Percentiles rank a stretch among this genome's conserved stretches.
These are phyloP conservation scores for Schizaphis graminum DNA, from an alignment of 2,888 invertebrate species.

Conservation along the genomic window DNA sequence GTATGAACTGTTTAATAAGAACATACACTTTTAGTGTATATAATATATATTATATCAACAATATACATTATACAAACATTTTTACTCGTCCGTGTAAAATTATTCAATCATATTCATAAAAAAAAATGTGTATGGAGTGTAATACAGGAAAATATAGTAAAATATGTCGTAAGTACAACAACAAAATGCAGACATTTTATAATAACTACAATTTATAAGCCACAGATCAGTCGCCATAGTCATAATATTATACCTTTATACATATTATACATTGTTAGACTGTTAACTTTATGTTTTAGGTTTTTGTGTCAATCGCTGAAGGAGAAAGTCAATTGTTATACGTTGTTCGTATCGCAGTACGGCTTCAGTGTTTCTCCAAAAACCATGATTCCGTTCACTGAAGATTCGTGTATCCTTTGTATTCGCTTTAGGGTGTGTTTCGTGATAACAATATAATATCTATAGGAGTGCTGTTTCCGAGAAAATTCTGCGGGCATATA, in stretches of 20 bases:
- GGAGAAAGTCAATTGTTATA: slow-evolving; percentile 88
- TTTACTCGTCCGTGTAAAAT: background rate
- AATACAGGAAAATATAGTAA: background rate
- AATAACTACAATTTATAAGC: background rate
- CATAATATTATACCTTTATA: background rate
- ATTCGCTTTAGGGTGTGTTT: background rate
- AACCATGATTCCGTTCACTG: slow-evolving; percentile 87
- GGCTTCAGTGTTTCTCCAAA: slow-evolving; percentile 84
- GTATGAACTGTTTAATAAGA: background rate
- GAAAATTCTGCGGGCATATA: background rate
- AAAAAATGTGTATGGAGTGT: background rate
- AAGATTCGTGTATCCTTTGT: slow-evolving; percentile 95
- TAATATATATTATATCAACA: background rate
- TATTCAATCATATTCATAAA: background rate
- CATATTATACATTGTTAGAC: background rate
- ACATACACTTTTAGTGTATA: background rate
- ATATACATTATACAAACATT: background rate
- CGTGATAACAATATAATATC: background rate
- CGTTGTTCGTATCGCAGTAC: slow-evolving; percentile 90
- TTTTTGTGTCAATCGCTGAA: slow-evolving; percentile 80
- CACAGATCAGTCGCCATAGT: background rate
- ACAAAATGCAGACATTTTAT: background rate
- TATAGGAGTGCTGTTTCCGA: background rate
- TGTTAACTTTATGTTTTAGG: slow-evolving; percentile 69
- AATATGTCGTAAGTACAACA: background rate